These are phyloP conservation scores for Brachionichthys hirsutus DNA, from an alignment of 2,113 vertebrate genomes.

Conservation along the genomic window DNA sequence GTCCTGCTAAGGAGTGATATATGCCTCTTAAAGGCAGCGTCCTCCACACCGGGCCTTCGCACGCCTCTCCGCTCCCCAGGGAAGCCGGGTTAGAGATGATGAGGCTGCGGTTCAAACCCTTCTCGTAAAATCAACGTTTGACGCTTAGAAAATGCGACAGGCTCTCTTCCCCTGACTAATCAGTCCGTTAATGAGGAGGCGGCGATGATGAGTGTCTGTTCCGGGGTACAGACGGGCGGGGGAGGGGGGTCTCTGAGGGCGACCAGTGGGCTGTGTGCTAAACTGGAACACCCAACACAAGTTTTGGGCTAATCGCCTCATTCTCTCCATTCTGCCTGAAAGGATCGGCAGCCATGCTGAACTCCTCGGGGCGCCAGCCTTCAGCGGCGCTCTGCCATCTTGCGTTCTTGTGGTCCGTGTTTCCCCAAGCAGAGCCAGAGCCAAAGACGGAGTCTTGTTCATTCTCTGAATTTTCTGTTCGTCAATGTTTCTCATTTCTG, in stretches of 20 bases:
- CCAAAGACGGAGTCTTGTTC: too few relatives aligned
- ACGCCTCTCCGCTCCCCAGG: not conserved
- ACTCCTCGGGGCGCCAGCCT: conserved; percentile 52
- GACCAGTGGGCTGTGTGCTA: conserved; percentile 36
- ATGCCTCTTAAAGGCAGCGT: not conserved
- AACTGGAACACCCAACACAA: conserved; percentile 58
- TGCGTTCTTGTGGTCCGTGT: conserved; percentile 45
- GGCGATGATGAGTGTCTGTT: conserved; percentile 12
- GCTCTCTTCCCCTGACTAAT: conserved; percentile 20
- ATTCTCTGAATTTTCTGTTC: not conserved
- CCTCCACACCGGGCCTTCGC: too few relatives aligned
- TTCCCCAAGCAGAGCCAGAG: conserved; percentile 6
- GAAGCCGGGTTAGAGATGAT: not conserved
- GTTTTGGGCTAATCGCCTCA: conserved; percentile 65
- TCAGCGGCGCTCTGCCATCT: conserved; percentile 56
- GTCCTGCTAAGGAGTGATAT: conserved; percentile 23
- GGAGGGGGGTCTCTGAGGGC: conserved; percentile 38
- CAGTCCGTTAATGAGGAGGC: conserved; percentile 20
- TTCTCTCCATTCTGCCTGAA: conserved; percentile 71
- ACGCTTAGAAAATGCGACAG: conserved; percentile 2
- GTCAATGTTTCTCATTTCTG: conserved; percentile 15
- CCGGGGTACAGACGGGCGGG: conserved; percentile 11
- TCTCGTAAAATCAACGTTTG: conserved; percentile 26
- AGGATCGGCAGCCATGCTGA: conserved; percentile 60
- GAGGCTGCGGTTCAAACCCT: conserved; percentile 10